Conservation (phyloP, 1,140 invertebrate species). For the Ips typographus region DNA sequence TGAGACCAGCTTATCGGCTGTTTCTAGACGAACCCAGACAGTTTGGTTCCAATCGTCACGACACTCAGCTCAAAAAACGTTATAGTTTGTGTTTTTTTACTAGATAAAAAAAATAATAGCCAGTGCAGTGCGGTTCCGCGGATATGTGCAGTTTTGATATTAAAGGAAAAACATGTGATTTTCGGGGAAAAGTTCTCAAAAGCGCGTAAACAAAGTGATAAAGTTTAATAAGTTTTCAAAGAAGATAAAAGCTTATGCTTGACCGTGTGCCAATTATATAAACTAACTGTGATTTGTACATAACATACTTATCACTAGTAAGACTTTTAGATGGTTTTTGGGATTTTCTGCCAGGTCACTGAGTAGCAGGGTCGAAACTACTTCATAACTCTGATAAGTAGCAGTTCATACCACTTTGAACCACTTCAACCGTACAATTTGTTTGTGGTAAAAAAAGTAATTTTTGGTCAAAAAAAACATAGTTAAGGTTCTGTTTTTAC, state of each 20-base stretch:
- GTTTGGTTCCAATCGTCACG: constrained; percentile 1
- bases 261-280: too few species aligned
- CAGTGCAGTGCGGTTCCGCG: too few species aligned
- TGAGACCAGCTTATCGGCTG: not conserved
- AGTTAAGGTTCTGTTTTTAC: constrained; percentile 6
- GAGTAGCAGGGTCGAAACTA: not conserved
- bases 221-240: too few species aligned
- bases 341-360: not conserved
- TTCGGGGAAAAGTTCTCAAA: too few species aligned
- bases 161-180: too few species aligned
- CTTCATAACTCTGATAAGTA: not conserved
- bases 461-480: not conserved
- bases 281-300: not conserved
- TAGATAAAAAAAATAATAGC: too few species aligned
- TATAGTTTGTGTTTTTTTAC: too few species aligned
- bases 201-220: too few species aligned
- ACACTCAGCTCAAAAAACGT: not conserved
- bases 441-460: not conserved
- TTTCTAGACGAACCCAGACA: not conserved
- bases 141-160: too few species aligned
- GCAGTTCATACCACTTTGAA: not conserved
- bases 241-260: too few species aligned
- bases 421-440: not conserved
- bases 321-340: not conserved
- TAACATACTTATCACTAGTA: not conserved